Evolutionary conservation across 2,888 invertebrate genomes (phyloP), one percentile per base, ranked within the genome.

Genomic region (Pseudococcus viburni): DNA sequence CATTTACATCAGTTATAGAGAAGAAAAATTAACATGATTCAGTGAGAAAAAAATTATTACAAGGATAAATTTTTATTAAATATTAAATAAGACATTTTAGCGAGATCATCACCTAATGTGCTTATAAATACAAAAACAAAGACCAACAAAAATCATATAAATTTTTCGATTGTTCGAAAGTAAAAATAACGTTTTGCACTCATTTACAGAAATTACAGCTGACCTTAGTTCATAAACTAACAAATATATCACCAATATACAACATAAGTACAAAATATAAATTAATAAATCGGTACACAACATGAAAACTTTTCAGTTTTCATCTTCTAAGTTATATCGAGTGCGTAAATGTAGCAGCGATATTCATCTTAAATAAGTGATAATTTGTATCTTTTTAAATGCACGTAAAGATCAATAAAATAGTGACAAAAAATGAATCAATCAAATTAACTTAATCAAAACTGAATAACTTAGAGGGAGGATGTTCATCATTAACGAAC

Each of bases 41-140:
- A 48, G 12, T 11, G 1, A 4, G 9, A 48, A 51, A 73, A 15
- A 73, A 22, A 26, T 11, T 3, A 68, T 68, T 68, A 17, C n/a
- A n/a, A 0, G 22, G 22, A 73, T 73, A 39, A 26, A 26, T 68
- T 68, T 68, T 68, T 26, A 68, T 68, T 22, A n/a, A 22, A 80
- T 80, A 46, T 42, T n/a, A 83, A 19, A 42, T 46, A 9, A n/a
- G 19, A 83, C 39, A 19, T 19, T 80, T 77, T 42, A 77, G 46
- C 80, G 80, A 83, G 80, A 83, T 83, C 80, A 46, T 46, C 80
- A 83, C 42, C 42, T 46, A 83, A 46, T 46, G 19, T 12, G 15
- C 80, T 46, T 46, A 64, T 8, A 9, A 83, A 83, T 17, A 83
- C 46, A 42, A 46, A 83, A 83, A 83, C 46, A 19, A 46, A 83